Evolutionary conservation across 2,888 invertebrate species (phyloP), one percentile per base, ranked within the genome.

Genomic region (Octonoba sinensis): DNA sequence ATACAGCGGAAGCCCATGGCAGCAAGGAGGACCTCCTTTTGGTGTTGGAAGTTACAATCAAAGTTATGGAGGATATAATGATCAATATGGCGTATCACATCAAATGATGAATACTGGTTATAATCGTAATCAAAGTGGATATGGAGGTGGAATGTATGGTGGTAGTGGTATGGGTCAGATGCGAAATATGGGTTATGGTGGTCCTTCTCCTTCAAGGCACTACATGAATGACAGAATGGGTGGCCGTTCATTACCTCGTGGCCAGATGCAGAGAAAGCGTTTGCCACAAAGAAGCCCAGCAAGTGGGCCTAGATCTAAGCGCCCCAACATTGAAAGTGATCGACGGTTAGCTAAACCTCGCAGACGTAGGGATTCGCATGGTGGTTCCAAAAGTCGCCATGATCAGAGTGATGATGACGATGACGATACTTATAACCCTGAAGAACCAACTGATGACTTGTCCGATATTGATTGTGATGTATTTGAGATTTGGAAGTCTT

Each of bases 1-100:
- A 20, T 83, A 77, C 59, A 83, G 77, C 51, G 83, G 83, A 62
- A 83, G 83, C 36, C 83, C 83, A 3, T 83, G 83, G 83, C 83
- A 83, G 13, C 77, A 77, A 54, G 83, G 83, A 8, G 83, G 83
- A 8, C 83, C 83, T 8, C 83, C 83, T 27, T 83, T 83, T 59
- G 73, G 73, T 44, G 74, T 83, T 47, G 76, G 82, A 27, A 49
- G 82, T 12, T 82, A 82, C 20, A 78, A 74, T 70, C 77, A 77
- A 36, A 72, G 59, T 54, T 82, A 82, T 66, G 82, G 82, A 18
- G 82, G 82, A 15, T 65, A 71, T 59, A 71, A 75, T 66, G 75
- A 76, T 65, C 65, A 82, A 15, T 75, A 82, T 65, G 57, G 57
- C 15, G 73, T 74, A 0, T 82, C 81, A 1, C 71, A 71, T 51